phyloP scores from a whole-genome alignment of 2,113 vertebrate genomes.

The Junco hyemalis region DNA sequence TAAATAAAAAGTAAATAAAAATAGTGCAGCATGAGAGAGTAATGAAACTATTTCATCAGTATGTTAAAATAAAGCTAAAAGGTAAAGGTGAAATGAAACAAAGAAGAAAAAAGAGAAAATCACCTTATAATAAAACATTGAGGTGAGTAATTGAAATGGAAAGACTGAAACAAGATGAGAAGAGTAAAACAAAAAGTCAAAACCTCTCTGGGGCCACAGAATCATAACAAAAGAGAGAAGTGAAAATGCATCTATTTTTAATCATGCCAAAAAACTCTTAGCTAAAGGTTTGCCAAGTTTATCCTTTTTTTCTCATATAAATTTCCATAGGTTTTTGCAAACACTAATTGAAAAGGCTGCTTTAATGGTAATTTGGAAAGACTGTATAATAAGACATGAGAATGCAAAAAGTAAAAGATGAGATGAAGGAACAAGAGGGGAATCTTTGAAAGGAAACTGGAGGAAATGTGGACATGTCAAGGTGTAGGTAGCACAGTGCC shows the following conservation, averaged over 20 bases:
- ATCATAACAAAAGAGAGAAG: neutral
- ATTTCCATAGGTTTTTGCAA: neutral
- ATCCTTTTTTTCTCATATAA: neutral
- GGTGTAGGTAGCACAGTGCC: neutral
- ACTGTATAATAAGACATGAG: neutral
- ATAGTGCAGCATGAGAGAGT: neutral
- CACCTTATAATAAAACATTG: neutral
- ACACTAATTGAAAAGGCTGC: neutral
- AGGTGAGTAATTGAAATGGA: neutral
- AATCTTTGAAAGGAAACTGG: neutral
- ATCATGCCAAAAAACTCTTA: neutral
- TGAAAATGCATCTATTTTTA: neutral
- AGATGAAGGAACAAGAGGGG: neutral
- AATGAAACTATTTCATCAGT: neutral
- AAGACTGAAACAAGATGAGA: neutral
- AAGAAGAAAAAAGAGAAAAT: fast-evolving
- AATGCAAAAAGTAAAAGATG: neutral
- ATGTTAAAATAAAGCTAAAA: neutral
- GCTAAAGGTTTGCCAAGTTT: neutral
- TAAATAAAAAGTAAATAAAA: constrained; percentile 19
- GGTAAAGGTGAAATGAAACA: neutral
- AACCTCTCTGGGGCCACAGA: neutral
- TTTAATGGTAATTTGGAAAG: neutral
- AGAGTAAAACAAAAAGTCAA: neutral
- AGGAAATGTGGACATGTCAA: neutral